Evolutionary conservation across 2,113 vertebrate genomes (phyloP).

Genomic region (Salvelinus fontinalis): DNA sequence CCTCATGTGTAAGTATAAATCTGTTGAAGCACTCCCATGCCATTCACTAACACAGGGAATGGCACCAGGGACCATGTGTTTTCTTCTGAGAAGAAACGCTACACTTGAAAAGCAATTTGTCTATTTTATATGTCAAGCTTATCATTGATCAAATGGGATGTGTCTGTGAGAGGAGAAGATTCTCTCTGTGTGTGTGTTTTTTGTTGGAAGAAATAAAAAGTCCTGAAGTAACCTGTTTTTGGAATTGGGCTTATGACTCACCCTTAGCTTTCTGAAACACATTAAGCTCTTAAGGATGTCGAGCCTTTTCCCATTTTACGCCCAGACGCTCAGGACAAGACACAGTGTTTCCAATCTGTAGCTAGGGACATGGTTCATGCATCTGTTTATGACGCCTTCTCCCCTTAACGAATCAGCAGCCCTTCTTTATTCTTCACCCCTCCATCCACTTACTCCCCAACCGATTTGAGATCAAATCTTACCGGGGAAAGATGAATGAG

Average conservation of each 20-base stretch:
- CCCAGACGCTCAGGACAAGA: conserved; percentile 12
- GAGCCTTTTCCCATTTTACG: conserved; percentile 31
- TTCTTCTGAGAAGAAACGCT: conserved; percentile 57
- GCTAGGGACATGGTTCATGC: background rate
- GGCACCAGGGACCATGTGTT: conserved; percentile 9
- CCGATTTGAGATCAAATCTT: too few relatives aligned
- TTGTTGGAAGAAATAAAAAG: conserved; percentile 44
- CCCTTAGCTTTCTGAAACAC: background rate
- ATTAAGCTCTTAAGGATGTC: background rate
- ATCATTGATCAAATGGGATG: background rate
- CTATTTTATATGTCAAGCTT: background rate
- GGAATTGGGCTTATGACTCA: conserved; percentile 2
- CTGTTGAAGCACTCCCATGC: background rate
- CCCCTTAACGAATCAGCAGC: too few relatives aligned
- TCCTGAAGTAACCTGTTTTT: background rate
- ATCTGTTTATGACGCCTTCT: background rate
- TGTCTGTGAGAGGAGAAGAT: background rate
- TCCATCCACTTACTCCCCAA: too few relatives aligned
- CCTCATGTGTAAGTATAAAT: too few relatives aligned
- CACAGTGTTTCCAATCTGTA: background rate
- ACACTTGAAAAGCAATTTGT: conserved; percentile 5
- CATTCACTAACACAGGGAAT: background rate
- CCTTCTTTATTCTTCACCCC: too few relatives aligned
- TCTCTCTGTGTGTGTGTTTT: background rate
- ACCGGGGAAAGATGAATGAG: too few relatives aligned